Evolutionary conservation across 1,140 invertebrate species (phyloP).

Genomic region (Harpegnathos saltator): DNA sequence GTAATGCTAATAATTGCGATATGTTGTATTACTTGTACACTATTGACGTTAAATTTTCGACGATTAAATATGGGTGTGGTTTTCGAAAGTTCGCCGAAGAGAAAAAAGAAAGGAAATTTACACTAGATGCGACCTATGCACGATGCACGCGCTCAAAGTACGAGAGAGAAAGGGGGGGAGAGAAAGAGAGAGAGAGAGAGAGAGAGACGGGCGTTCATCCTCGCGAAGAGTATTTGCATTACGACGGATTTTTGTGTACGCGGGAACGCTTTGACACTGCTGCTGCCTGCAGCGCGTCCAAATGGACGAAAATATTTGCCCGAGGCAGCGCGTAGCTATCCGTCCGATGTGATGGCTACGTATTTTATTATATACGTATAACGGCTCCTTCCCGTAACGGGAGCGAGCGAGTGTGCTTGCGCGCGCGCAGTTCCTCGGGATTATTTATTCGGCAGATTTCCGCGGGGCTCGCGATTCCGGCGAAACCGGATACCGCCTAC

Average conservation of each 20-base stretch:
- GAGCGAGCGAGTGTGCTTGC: neutral
- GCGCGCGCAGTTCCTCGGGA: slow-evolving; percentile 76
- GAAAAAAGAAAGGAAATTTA: neutral
- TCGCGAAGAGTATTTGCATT: slow-evolving; percentile 53
- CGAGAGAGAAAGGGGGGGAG: too few species aligned
- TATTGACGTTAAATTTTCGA: too few species aligned
- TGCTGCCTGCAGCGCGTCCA: slow-evolving; percentile 28
- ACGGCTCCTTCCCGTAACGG: slow-evolving; percentile 62
- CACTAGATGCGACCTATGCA: slow-evolving; percentile 26
- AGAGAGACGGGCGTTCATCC: too few species aligned
- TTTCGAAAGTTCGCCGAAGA: too few species aligned
- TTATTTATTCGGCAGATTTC: slow-evolving; percentile 84
- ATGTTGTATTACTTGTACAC: too few species aligned
- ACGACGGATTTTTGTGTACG: slow-evolving; percentile 10
- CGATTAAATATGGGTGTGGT: too few species aligned
- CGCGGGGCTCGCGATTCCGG: slow-evolving; percentile 81
- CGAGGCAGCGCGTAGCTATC: neutral
- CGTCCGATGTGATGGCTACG: slow-evolving; percentile 52
- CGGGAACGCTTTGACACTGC: slow-evolving; percentile 42
- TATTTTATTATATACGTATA: slow-evolving; percentile 72
- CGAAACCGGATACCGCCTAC: slow-evolving; percentile 82
- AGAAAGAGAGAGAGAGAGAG: too few species aligned
- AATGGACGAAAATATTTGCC: slow-evolving; percentile 60
- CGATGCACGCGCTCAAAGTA: neutral
- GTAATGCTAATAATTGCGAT: too few species aligned